Base-by-base conservation (phyloP, 2,888 invertebrate species). In the Papilio protenor region DNA sequence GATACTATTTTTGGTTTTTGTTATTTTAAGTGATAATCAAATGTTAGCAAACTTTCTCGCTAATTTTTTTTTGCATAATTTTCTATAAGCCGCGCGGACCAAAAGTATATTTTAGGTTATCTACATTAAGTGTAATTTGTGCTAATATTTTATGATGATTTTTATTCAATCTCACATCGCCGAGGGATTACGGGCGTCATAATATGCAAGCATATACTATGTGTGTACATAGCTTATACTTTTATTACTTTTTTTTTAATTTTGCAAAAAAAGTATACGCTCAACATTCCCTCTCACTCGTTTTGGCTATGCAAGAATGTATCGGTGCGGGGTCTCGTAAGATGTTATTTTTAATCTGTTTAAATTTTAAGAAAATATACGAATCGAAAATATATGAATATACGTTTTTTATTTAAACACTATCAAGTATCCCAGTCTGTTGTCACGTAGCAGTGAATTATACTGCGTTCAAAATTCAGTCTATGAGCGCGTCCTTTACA, bases 301-400 rank as follows among this genome's bases (percentile, higher is more conserved):
- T 87, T 87, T 87, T 77, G 84, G 84, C 83, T 85, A 84, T 84
- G 85, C 85, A 83, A 83, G 79, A 79, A 71, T 71, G 61, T 77
- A 59, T 77, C 59, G 77, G 77, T 77, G 71, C 77, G 74, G 77
- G 75, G 40, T 75, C 71, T 75, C 75, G 45, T 75, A 23, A 77
- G 71, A 77, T 75, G 77, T 77, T 77, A 77, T 71, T 77, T 71
- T 77, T 71, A 77, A 77, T 40, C 33, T 77, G 40, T 77, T 73
- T 74, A 74, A 77, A 75, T 71, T 75, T 59, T 77, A 77, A 77
- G 75, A 77, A 77, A 77, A 77, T 77, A 77, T 77, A 77, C 71
- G 74, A 77, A 61, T 77, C 75, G 71, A 61, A 71, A 45, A 77
- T 40, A 40, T 40, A 40, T 40, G 61, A 47, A 71, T 61, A 61